Evolutionary conservation across 2,113 vertebrate genomes (phyloP).

Genomic region (Lepisosteus osseus): DNA sequence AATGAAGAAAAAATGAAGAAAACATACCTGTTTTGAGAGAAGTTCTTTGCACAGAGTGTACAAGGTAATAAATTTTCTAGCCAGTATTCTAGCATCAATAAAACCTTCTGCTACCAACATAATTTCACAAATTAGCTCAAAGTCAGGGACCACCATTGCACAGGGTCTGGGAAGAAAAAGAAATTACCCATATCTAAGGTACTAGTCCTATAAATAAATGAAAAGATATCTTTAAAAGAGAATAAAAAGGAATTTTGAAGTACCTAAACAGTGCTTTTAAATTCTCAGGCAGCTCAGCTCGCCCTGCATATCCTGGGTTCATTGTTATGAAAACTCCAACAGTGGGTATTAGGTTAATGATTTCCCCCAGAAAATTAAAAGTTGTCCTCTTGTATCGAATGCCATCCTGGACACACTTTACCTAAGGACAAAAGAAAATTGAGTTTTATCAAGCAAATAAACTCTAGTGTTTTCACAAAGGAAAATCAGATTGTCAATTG

Average conservation of each 20-base stretch:
- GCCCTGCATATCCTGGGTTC: constrained; percentile 93
- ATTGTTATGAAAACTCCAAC: constrained; percentile 98
- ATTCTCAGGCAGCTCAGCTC: constrained; percentile 92
- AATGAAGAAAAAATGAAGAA: too few relatives aligned
- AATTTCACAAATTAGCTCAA: constrained; percentile 96
- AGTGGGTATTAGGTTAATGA: constrained; percentile 79
- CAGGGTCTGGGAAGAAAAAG: constrained; percentile 72
- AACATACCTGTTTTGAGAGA: constrained; percentile 88
- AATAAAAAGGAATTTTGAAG: too few relatives aligned
- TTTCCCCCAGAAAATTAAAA: constrained; percentile 93
- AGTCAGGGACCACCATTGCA: constrained; percentile 96
- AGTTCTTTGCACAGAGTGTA: constrained; percentile 91
- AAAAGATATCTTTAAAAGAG: too few relatives aligned
- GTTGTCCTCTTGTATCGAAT: constrained; percentile 82
- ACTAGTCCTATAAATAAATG: too few relatives aligned
- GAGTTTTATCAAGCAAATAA: too few relatives aligned
- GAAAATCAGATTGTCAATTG: too few relatives aligned
- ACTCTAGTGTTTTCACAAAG: too few relatives aligned
- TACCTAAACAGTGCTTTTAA: constrained; percentile 95
- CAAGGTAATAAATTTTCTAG: constrained; percentile 91
- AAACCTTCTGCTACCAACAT: constrained; percentile 97
- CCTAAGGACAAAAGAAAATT: constrained; percentile 59
- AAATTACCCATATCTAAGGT: too few relatives aligned
- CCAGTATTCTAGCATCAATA: constrained; percentile 76
- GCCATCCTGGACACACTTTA: constrained; percentile 95